Evolutionary conservation across 2,113 vertebrate genomes (phyloP), one percentile per base, ranked within the genome.

Genomic region (Girardinichthys multiradiatus): DNA sequence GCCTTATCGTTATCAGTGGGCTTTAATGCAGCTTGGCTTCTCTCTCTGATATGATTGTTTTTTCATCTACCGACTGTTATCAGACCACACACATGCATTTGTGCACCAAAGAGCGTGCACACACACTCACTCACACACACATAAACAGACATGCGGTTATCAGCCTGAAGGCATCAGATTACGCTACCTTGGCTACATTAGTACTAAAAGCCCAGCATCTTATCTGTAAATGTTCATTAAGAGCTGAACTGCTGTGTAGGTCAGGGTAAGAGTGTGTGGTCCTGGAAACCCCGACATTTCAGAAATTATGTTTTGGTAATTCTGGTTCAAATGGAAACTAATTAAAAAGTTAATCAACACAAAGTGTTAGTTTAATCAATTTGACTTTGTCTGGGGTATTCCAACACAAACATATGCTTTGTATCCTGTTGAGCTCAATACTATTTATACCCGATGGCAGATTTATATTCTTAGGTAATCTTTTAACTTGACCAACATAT

Each of bases 201-300:
- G 82, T 84, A 80, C 79, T 90, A 89, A 90, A 91, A 89, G 85
- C 88, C 64, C 65, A 59, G 71, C 79, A 80, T 91, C 85, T 87
- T 88, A 89, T 90, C 81, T 85, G 62, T 88, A 85, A 91, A 86
- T 85, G 88, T 79, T 90, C 81, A 91, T 89, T 89, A 84, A 81
- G 37, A 62, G 67, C 80, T 69, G 71, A 86, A 82, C 72, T 63
- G 66, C 61, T 70, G 58, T 68, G 65, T 77, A 71, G 69, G 62
- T 72, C n/a, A n/a, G 74, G 69, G 30, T 72, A 54, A 70, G 72
- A 66, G 72, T 80, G 79, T 86, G 64, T 79, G 77, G 80, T 81
- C 80, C 84, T 62, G 42, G n/a, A 80, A 82, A 73, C 57, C 11
- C 29, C 72, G 13, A 66, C 48, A 77, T 75, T 65, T 57, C 61